These are phyloP conservation scores for Drosophila ironensis DNA, from an alignment of 1,140 invertebrate genomes.

Conservation along the genomic window DNA sequence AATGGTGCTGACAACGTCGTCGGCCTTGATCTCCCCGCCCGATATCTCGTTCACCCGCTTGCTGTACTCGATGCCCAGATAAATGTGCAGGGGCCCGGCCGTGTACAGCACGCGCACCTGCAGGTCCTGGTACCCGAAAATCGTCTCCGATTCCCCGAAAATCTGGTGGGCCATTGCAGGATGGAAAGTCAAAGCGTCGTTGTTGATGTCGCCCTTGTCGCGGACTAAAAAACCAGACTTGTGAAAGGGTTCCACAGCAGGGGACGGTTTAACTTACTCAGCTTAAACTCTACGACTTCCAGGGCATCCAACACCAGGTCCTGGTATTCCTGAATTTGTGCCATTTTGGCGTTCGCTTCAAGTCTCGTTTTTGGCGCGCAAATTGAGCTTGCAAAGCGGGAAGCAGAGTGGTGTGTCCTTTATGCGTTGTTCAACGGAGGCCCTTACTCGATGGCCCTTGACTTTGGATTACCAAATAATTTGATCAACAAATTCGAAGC, in stretches of 20 bases:
- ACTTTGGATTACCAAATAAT: background rate
- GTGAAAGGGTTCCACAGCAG: constrained; percentile 2
- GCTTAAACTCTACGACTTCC: constrained; percentile 89
- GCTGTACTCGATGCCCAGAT: constrained; percentile 83
- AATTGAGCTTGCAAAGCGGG: constrained; percentile 29
- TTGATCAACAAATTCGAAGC: background rate
- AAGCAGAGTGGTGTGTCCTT: background rate
- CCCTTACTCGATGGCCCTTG: background rate
- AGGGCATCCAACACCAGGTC: constrained; percentile 87
- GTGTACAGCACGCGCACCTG: constrained; percentile 91
- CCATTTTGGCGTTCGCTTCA: constrained; percentile 44
- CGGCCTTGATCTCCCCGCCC: constrained; percentile 86
- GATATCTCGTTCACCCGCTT: constrained; percentile 71
- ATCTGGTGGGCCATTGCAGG: constrained; percentile 97
- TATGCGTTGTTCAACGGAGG: no score
- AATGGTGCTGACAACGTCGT: constrained; percentile 90
- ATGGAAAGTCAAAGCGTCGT: constrained; percentile 88
- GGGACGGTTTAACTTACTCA: constrained; percentile 83
- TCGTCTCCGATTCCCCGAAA: constrained; percentile 95
- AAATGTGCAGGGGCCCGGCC: constrained; percentile 90
- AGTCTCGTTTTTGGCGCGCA: constrained; percentile 40
- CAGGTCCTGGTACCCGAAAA: constrained; percentile 95
- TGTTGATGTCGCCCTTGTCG: constrained; percentile 86
- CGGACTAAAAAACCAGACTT: constrained; percentile 85
- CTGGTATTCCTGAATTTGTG: constrained; percentile 82